Evolutionary conservation across 2,888 invertebrate genomes (phyloP).

Genomic region (Drosophila parthenogenetica): DNA sequence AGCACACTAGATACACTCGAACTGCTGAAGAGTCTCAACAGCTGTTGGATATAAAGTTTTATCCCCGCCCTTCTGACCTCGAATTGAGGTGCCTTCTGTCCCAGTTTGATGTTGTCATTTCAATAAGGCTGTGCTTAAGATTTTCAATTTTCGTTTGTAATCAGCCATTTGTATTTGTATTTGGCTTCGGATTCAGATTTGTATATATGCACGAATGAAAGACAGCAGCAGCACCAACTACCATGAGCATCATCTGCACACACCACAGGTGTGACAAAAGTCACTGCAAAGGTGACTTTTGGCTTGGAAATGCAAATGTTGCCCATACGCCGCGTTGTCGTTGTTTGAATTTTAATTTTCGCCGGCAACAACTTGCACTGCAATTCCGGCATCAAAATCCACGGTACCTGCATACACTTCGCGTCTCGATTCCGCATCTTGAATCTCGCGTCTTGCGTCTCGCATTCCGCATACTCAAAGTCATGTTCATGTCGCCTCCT

Average conservation of each 20-base stretch:
- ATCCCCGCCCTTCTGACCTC: slow-evolving; percentile 17
- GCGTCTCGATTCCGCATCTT: slow-evolving; percentile 35
- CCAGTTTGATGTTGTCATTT: slow-evolving; percentile 51
- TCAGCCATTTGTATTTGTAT: slow-evolving; percentile 58
- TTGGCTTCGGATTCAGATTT: slow-evolving; percentile 31
- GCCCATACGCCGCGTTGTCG: slow-evolving; percentile 72
- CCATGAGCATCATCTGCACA: neutral
- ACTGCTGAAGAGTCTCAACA: slow-evolving; percentile 56
- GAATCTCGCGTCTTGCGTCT: slow-evolving; percentile 29
- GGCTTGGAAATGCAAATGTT: slow-evolving; percentile 74
- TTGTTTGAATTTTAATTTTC: slow-evolving; percentile 78
- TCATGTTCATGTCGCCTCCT: slow-evolving; percentile 62
- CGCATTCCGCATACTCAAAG: slow-evolving; percentile 57
- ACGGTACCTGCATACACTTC: slow-evolving; percentile 37
- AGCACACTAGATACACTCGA: slow-evolving; percentile 23
- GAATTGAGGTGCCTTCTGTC: slow-evolving; percentile 29
- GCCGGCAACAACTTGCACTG: slow-evolving; percentile 64
- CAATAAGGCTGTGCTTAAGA: slow-evolving; percentile 75
- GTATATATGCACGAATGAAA: slow-evolving; percentile 21
- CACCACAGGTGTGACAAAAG: slow-evolving; percentile 73
- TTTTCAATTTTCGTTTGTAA: slow-evolving; percentile 80
- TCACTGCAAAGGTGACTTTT: slow-evolving; percentile 67
- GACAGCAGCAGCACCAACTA: slow-evolving; percentile 2
- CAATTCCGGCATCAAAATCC: slow-evolving; percentile 26
- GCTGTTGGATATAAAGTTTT: slow-evolving; percentile 74